These are phyloP conservation scores for Fopius arisanus DNA, from an alignment of 1,140 invertebrate species.

Conservation along the genomic window DNA sequence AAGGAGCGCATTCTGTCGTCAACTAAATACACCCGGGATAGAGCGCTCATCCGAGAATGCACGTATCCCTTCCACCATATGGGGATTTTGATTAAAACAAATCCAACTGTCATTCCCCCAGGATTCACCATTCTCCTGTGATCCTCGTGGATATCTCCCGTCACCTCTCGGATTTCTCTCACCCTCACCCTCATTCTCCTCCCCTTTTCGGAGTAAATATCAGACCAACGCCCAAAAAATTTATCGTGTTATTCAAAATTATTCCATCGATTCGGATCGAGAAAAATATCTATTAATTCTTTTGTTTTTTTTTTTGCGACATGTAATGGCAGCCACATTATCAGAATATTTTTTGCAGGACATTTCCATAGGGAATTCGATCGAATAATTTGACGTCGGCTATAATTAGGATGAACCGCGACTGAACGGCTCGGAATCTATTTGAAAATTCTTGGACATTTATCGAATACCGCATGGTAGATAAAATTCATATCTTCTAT, in stretches of 20 bases:
- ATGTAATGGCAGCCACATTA: too few relatives aligned
- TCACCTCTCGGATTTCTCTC: neutral
- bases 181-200: neutral
- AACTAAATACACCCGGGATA: neutral
- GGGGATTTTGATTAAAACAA: constrained; percentile 27
- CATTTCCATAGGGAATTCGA: too few relatives aligned
- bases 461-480: too few relatives aligned
- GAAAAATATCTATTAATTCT: neutral
- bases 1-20: neutral
- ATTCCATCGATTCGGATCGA: neutral
- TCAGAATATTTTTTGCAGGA: too few relatives aligned
- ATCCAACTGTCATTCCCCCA: constrained; percentile 30
- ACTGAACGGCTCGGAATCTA: too few relatives aligned
- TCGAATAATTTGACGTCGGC: too few relatives aligned
- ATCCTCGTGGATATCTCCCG: neutral
- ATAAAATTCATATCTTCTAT: too few relatives aligned
- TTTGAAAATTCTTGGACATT: too few relatives aligned
- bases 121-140: neutral
- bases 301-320: neutral
- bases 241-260: neutral
- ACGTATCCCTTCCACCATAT: neutral
- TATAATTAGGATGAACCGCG: too few relatives aligned
- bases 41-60: neutral
- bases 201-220: neutral
- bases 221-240: constrained; percentile 1